Conservation (phyloP, 2,888 invertebrate species). For the Drosophila mettleri region DNA sequence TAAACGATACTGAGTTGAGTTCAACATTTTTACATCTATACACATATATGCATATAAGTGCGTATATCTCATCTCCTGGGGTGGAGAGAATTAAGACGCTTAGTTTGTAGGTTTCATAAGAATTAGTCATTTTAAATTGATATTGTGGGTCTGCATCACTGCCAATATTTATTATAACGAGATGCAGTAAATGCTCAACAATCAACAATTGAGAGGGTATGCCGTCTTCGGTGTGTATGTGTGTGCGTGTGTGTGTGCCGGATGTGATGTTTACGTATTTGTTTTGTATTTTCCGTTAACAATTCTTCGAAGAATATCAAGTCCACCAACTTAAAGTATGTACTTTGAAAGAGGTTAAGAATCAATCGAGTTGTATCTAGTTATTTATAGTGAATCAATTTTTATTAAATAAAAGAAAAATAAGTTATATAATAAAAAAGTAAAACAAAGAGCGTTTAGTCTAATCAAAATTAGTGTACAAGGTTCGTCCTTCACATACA, state of each 20-base stretch:
- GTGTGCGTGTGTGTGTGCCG: conserved; percentile 6
- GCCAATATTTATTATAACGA: conserved; percentile 18
- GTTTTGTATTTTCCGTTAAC: conserved; percentile 25
- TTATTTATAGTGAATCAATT: conserved; percentile 74
- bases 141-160: conserved; percentile 38
- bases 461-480: conserved; percentile 13
- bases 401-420: conserved; percentile 72
- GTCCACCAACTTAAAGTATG: conserved; percentile 53
- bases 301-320: conserved; percentile 16
- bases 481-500: conserved; percentile 12
- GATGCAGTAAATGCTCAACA: conserved; percentile 4
- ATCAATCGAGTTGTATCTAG: conserved; percentile 59
- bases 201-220: conserved; percentile 14
- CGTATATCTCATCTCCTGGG: conserved; percentile 29
- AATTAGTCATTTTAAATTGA: conserved; percentile 28
- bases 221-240: conserved; percentile 8
- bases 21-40: conserved; percentile 8
- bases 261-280: conserved; percentile 19
- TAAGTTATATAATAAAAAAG: conserved; percentile 69
- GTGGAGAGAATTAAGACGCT: conserved; percentile 29
- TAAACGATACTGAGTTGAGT: conserved; percentile 40
- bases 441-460: conserved; percentile 20
- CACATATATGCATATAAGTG: conserved; percentile 4
- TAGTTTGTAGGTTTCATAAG: conserved; percentile 56
- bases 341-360: conserved; percentile 53